Conservation (phyloP, 2,888 invertebrate species). For the Abrostola tripartita region DNA sequence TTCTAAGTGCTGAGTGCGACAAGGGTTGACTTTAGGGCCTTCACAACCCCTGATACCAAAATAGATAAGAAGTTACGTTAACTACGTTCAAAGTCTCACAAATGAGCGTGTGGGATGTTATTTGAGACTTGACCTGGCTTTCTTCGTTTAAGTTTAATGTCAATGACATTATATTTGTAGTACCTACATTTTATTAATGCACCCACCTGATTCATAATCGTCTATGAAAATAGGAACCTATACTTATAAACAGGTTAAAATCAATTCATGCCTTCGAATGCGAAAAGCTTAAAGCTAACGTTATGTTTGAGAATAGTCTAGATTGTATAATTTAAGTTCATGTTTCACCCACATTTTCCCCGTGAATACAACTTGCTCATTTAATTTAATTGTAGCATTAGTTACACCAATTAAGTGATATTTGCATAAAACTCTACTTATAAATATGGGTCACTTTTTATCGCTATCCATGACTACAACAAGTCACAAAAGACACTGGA, state of each 20-base stretch:
- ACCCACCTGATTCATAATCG: no score
- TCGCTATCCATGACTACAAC: neutral
- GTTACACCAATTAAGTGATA: neutral
- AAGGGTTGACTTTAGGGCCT: conserved; percentile 12
- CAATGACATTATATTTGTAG: no score
- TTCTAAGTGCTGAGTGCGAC: conserved; percentile 16
- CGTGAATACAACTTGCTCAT: conserved; percentile 1
- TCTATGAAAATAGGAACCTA: no score
- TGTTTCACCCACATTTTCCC: neutral
- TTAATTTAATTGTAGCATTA: neutral
- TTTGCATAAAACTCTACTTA: neutral
- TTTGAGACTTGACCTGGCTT: no score
- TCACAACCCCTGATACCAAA: neutral
- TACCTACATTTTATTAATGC: no score
- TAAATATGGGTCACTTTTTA: neutral
- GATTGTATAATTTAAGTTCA: neutral
- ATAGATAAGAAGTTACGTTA: conserved; percentile 13
- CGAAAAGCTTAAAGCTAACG: no score
- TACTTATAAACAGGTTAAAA: no score
- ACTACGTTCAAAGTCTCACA: conserved; percentile 2
- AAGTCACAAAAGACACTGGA: no score
- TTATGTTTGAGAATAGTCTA: neutral
- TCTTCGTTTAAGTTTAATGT: no score
- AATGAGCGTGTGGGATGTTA: neutral
- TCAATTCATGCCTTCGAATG: no score